Percentiles rank a stretch among this genome's conserved stretches.
Conservation (phyloP, 1,140 invertebrate species). For the Scaptomyza hsui region DNA sequence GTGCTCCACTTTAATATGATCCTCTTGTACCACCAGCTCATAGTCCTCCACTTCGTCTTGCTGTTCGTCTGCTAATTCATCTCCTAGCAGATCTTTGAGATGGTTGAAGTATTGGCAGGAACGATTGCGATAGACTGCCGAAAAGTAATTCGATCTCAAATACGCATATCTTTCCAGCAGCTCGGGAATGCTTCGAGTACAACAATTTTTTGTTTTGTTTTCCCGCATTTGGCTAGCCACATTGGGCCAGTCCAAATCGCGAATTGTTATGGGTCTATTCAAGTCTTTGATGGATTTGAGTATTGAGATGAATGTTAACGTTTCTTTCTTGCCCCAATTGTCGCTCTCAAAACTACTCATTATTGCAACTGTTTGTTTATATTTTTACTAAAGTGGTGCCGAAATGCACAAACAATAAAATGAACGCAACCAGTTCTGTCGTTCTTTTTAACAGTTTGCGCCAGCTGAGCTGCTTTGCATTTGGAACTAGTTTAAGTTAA, state of each 20-base stretch:
- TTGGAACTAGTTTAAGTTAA: conserved; percentile 12
- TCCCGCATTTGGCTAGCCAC: conserved; percentile 25
- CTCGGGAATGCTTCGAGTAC: neutral
- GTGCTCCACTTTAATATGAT: conserved; percentile 21
- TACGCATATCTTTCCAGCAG: conserved; percentile 24
- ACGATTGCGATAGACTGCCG: conserved; percentile 10
- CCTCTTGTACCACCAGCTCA: neutral
- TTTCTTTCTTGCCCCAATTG: conserved; percentile 30
- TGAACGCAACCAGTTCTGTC: neutral
- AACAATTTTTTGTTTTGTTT: neutral
- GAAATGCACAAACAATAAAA: neutral
- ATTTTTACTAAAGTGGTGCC: no score
- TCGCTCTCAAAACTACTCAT: conserved; percentile 24
- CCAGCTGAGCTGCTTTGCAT: conserved; percentile 4
- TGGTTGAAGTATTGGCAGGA: conserved; percentile 33
- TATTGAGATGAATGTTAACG: conserved; percentile 20
- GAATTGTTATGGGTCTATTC: neutral
- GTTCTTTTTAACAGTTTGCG: neutral
- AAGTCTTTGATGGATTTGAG: conserved; percentile 16
- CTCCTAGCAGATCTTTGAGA: conserved; percentile 16
- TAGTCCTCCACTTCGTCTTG: conserved; percentile 3
- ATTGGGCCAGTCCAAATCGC: conserved; percentile 23
- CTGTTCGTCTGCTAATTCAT: neutral
- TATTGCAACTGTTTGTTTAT: conserved; percentile 28
- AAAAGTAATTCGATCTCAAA: conserved; percentile 23